These are phyloP conservation scores for Ianthella basta DNA, from an alignment of 37 sponge, comb jelly and placozoan species.

Conservation along the genomic window DNA sequence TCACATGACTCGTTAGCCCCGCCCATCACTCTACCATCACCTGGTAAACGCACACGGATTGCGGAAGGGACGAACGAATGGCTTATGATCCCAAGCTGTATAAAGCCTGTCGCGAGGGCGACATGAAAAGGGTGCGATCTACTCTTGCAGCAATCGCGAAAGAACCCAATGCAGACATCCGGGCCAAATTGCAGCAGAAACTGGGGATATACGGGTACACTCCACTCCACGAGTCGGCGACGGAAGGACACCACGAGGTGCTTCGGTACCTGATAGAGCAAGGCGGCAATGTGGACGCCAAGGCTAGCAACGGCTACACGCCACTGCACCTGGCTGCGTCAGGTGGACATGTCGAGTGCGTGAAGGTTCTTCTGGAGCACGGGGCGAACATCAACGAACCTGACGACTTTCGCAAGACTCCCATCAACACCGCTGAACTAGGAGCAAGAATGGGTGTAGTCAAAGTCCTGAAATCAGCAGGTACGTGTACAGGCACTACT, in stretches of 20 bases:
- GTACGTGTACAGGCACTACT: not conserved
- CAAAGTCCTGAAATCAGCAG: slow-evolving; percentile 41
- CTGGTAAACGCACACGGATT: no score
- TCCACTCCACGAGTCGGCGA: slow-evolving; percentile 82
- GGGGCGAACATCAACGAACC: slow-evolving; percentile 39
- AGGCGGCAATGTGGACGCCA: slow-evolving; percentile 63
- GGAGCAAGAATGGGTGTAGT: slow-evolving; percentile 27
- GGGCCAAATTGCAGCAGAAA: slow-evolving; percentile 44
- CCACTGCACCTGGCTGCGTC: slow-evolving; percentile 55
- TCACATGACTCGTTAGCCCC: no score
- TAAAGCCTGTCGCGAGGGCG: slow-evolving; percentile 67
- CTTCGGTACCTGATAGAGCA: slow-evolving; percentile 48
- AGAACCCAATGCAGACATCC: slow-evolving; percentile 26
- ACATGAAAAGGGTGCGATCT: slow-evolving; percentile 40
- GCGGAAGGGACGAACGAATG: no score
- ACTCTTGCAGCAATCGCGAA: slow-evolving; percentile 37
- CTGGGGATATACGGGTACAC: slow-evolving; percentile 89
- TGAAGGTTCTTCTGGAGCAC: slow-evolving; percentile 15
- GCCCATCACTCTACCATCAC: no score
- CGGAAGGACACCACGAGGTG: slow-evolving; percentile 57
- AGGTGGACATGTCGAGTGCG: slow-evolving; percentile 44
- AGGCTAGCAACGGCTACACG: slow-evolving; percentile 72
- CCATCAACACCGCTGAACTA: slow-evolving; percentile 40
- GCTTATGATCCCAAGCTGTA: slow-evolving; percentile 62
- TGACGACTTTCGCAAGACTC: slow-evolving; percentile 48